phyloP scores from a whole-genome alignment of 2,797 vertebrate species.

The Todus mexicanus region DNA sequence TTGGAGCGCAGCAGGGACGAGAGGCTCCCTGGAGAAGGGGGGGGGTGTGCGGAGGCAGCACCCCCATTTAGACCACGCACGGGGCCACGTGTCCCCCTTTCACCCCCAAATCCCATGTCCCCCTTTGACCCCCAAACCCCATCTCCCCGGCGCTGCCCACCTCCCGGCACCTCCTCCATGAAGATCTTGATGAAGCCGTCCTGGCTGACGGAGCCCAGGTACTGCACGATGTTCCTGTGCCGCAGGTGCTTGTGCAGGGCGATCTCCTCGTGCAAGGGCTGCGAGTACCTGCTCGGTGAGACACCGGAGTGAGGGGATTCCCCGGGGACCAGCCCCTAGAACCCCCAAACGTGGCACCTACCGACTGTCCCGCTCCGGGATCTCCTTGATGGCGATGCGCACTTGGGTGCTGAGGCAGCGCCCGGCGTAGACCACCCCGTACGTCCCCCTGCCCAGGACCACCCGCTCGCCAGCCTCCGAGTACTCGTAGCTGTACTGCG shows the following conservation, averaged over 20 bases:
- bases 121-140: not conserved
- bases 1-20: slow-evolving; percentile 90
- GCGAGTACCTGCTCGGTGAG: slow-evolving; percentile 77
- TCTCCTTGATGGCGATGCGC: slow-evolving; percentile 94
- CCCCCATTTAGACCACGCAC: not conserved
- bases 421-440: slow-evolving; percentile 89
- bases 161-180: slow-evolving; percentile 97
- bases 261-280: slow-evolving; percentile 91
- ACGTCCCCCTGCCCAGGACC: slow-evolving; percentile 89
- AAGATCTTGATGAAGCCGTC: slow-evolving; percentile 93
- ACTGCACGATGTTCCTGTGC: slow-evolving; percentile 92
- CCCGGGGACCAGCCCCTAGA: not conserved
- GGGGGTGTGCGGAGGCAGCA: too few species aligned
- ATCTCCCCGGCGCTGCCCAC: slow-evolving; percentile 49
- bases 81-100: too few species aligned
- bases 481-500: slow-evolving; percentile 87
- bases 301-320: not conserved
- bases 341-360: not conserved
- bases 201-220: slow-evolving; percentile 89
- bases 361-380: slow-evolving; percentile 89
- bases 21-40: slow-evolving; percentile 79
- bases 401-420: slow-evolving; percentile 86
- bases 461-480: slow-evolving; percentile 80
- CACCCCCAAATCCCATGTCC: not conserved
- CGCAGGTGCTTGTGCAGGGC: slow-evolving; percentile 89